These are phyloP conservation scores for Pandemis cinnamomeana DNA, from an alignment of 2,888 invertebrate genomes.

Conservation along the genomic window DNA sequence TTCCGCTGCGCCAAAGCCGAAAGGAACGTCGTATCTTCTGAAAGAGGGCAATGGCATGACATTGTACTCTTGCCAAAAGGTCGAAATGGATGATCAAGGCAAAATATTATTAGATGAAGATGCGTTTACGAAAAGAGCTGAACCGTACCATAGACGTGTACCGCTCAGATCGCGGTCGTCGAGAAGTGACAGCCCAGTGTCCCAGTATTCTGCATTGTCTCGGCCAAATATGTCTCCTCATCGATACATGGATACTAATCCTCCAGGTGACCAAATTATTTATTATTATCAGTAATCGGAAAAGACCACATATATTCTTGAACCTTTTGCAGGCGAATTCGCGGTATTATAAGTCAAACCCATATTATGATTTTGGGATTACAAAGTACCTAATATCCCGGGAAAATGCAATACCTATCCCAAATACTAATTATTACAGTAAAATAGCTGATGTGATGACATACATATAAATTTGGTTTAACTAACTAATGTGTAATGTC, in stretches of 20 bases:
- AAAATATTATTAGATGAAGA: constrained; percentile 77
- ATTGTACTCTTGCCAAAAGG: constrained; percentile 77
- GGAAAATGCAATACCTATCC: too few species aligned
- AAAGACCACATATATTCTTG: too few species aligned
- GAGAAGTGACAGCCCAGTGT: constrained; percentile 58
- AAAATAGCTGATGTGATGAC: too few species aligned
- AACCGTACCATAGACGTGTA: constrained; percentile 45
- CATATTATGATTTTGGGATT: too few species aligned
- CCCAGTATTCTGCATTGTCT: constrained; percentile 55
- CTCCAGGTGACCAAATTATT: constrained; percentile 46
- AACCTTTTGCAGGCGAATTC: too few species aligned
- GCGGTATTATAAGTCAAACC: too few species aligned
- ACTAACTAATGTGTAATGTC: background rate
- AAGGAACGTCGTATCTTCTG: constrained; percentile 62
- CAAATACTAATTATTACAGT: too few species aligned
- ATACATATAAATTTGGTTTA: background rate
- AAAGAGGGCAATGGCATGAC: constrained; percentile 77
- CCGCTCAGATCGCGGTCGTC: constrained; percentile 22
- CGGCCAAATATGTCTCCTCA: constrained; percentile 5
- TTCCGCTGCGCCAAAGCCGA: constrained; percentile 64
- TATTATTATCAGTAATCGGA: background rate
- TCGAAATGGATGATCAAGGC: constrained; percentile 78
- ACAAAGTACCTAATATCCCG: too few species aligned
- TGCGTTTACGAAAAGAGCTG: constrained; percentile 58
- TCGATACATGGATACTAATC: constrained; percentile 41